These are phyloP conservation scores for Saccopteryx bilineata DNA, from an alignment of 2,113 vertebrate species.

Conservation along the genomic window DNA sequence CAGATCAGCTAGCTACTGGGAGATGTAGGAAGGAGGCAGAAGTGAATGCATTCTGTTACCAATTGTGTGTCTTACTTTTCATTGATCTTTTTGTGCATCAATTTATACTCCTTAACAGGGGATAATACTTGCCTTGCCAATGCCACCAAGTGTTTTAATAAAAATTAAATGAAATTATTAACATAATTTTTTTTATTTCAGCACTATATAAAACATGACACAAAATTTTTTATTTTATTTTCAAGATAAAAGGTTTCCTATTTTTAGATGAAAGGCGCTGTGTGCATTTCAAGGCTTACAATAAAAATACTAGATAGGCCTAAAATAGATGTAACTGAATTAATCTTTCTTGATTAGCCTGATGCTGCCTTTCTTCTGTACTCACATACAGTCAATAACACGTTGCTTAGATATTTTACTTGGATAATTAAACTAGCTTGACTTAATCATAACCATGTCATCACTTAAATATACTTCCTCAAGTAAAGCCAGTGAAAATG, in stretches of 20 bases:
- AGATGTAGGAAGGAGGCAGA: background rate
- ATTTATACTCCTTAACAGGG: background rate
- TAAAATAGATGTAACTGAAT: background rate
- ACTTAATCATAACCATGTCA: background rate
- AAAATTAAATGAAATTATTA: constrained; percentile 5
- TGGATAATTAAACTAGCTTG: constrained; percentile 15
- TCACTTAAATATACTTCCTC: constrained; percentile 25
- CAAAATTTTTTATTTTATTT: constrained; percentile 7
- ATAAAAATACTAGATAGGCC: background rate
- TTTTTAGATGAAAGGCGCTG: constrained; percentile 17
- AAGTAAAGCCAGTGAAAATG: background rate
- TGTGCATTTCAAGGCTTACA: background rate
- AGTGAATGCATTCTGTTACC: background rate
- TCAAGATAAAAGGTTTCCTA: background rate
- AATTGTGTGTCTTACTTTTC: background rate
- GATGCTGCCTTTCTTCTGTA: background rate
- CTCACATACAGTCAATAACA: background rate
- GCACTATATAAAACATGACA: background rate
- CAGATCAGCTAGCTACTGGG: too few species aligned
- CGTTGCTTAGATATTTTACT: background rate
- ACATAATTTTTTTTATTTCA: background rate
- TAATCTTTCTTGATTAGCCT: constrained; percentile 38
- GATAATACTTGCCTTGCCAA: background rate
- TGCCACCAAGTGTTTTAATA: background rate
- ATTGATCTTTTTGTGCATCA: background rate